Evolutionary conservation across 2,888 invertebrate species (phyloP).

Genomic region (Cistogaster globosa): DNA sequence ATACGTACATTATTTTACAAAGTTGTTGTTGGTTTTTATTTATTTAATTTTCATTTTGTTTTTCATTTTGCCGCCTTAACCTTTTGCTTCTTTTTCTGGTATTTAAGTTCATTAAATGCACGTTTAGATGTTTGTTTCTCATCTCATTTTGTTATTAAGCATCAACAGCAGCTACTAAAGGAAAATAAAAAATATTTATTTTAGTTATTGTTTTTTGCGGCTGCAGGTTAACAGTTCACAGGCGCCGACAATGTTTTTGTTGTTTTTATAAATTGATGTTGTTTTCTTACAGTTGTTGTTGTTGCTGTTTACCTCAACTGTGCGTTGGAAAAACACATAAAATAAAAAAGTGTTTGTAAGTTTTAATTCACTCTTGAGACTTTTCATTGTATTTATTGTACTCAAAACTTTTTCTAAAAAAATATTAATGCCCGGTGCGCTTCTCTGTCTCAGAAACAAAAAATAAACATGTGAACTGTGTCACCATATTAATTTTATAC

Average conservation of each 20-base stretch:
- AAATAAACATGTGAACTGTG: too few relatives aligned
- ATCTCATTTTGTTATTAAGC: constrained; percentile 46
- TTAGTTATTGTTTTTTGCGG: constrained; percentile 42
- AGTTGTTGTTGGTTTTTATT: background rate
- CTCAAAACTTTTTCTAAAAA: constrained; percentile 7
- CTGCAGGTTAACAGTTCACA: constrained; percentile 70
- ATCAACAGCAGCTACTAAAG: constrained; percentile 32
- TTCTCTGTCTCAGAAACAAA: too few relatives aligned
- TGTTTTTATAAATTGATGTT: constrained; percentile 30
- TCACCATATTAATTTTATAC: too few relatives aligned
- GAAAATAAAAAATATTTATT: constrained; percentile 10
- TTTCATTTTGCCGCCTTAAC: constrained; percentile 64
- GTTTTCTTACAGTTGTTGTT: constrained; percentile 1
- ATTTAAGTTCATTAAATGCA: constrained; percentile 61
- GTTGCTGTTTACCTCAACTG: constrained; percentile 28
- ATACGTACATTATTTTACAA: constrained; percentile 7
- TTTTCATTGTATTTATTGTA: constrained; percentile 18
- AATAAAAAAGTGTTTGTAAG: constrained; percentile 31
- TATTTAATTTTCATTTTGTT: constrained; percentile 4
- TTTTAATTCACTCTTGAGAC: constrained; percentile 35
- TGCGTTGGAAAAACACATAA: constrained; percentile 25
- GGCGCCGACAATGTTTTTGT: constrained; percentile 62
- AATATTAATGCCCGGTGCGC: too few relatives aligned
- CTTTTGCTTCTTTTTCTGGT: constrained; percentile 38
- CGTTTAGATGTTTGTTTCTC: constrained; percentile 55